Base-by-base conservation (phyloP, 2,797 vertebrate species). In the Darevskia nairensis region DNA sequence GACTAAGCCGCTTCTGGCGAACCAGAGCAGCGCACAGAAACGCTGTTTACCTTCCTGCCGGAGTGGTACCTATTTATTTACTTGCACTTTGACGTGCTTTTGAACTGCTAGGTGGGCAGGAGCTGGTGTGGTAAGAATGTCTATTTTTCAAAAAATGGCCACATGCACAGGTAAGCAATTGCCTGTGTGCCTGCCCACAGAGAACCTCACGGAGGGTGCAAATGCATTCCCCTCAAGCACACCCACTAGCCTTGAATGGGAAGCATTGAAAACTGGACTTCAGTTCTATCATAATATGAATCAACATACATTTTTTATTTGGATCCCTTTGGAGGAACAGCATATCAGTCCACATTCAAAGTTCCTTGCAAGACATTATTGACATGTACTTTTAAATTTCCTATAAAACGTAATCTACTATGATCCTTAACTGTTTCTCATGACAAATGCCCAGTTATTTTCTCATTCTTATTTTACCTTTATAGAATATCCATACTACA, bases 391-490 rank as follows among this genome's bases (percentile, higher is more conserved):
- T 69, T n/a, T 85, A 77, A 91, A 86, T 8, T 17, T 91, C 29
- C 78, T 86, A 78, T 92, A 92, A 41, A 86, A 25, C 86, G 85
- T 72, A 89, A 89, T 90, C 44, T 89, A 90, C 87, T 90, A 86
- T 83, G 44, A 80, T 55, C 27, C 39, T 88, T 90, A 64, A 4
- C 23, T 89, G 55, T 86, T 94, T 93, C 55, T 84, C 59, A 80
- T 87, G 46, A 92, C 83, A 91, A 93, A 90, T 89, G 59, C 11
- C 61, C 89, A 95, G 87, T 88, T 79, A 75, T 90, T 88, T 87
- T 88, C 88, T 90, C 90, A 91, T 61, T 92, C 79, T 35, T 75
- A 92, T 88, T 90, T 71, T 87, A 80, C 46, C n/a, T 87, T 69
- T 90, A 59, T 84, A 80, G 78, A 86, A 81, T 88, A 82, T 50